Base-by-base conservation (phyloP, 2,888 invertebrate genomes). In the Glomeris marginata region DNA sequence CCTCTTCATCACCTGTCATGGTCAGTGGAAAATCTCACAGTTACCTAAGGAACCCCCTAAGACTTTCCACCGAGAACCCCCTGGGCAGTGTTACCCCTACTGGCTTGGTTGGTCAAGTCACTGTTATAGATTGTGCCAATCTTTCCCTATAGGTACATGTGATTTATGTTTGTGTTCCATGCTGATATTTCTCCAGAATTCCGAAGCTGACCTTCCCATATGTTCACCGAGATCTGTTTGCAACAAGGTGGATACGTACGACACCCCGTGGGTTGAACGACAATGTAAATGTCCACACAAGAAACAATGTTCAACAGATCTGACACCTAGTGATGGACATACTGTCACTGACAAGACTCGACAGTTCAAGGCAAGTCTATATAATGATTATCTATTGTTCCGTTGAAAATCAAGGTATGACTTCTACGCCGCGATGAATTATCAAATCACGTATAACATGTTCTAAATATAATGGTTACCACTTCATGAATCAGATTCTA, bases 211-310 rank as follows among this genome's bases (percentile, higher is more conserved):
- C 60, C 70, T 88, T 45, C 85, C 86, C 6, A 76, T 78, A 60
- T 88, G 87, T 67, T 75, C 78, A 47, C 74, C 81, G 36, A 74
- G 79, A 61, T 79, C 82, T 50, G 85, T 88, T 28, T 88, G 87
- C 72, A 86, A 83, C 62, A 86, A 85, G 68, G 80, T 88, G 54
- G 87, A 88, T 69, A 70, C 84, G 18, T 88, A 88, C 66, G 84
- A 84, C 61, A 76, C 78, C 49, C 87, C 87, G 10, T 87, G 87
- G 86, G 77, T 86, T 43, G 87, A 88, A 68, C 76, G 81, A 59
- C 85, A 85, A 64, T 88, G 87, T 64, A 77, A 82, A 53, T 88
- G 88, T 68, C 75, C 77, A 16, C 57, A 58, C 66, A 68, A 54
- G 63, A 66, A 57, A 36, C 60, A 64, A 37, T 78, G 77, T 61